Percentiles rank a stretch among this genome's conserved stretches.
Evolutionary conservation across 1,140 invertebrate species (phyloP).

Genomic region (Patella vulgata): DNA sequence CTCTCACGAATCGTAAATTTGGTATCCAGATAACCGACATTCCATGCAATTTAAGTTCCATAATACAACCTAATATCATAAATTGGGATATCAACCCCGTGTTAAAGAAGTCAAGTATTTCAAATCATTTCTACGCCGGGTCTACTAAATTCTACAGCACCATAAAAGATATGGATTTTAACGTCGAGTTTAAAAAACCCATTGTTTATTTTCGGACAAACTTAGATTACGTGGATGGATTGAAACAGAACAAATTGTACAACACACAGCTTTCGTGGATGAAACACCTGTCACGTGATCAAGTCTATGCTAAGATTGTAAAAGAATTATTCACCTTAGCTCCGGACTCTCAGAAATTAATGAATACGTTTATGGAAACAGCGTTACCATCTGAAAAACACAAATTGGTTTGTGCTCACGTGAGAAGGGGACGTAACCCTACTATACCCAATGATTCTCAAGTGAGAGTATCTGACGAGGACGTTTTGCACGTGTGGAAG

Average conservation of each 20-base stretch:
- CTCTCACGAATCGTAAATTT: conserved; percentile 20
- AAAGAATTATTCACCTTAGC: conserved; percentile 13
- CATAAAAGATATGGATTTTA: conserved; percentile 3
- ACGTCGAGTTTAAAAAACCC: not conserved
- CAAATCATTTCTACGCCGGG: not conserved
- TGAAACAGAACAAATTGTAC: conserved; percentile 9
- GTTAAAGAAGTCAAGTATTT: not conserved
- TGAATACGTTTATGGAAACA: conserved; percentile 3
- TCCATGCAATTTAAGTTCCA: conserved; percentile 17
- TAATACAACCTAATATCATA: conserved; percentile 16
- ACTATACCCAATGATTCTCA: conserved; percentile 2
- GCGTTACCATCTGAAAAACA: not conserved
- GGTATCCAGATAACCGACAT: conserved; percentile 13
- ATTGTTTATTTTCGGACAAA: conserved; percentile 23
- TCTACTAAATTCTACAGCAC: not conserved
- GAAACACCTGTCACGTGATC: not conserved
- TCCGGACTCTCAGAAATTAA: not conserved
- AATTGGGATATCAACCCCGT: conserved; percentile 16
- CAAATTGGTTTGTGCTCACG: conserved; percentile 26
- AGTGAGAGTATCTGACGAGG: not conserved
- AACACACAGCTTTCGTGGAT: conserved; percentile 14
- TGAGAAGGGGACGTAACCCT: conserved; percentile 15
- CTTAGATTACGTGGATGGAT: conserved; percentile 5
- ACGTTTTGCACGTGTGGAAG: conserved; percentile 18
- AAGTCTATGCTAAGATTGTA: conserved; percentile 7